Evolutionary conservation across 2,797 vertebrate species (phyloP).

Genomic region (Tympanoctomys barrerae): DNA sequence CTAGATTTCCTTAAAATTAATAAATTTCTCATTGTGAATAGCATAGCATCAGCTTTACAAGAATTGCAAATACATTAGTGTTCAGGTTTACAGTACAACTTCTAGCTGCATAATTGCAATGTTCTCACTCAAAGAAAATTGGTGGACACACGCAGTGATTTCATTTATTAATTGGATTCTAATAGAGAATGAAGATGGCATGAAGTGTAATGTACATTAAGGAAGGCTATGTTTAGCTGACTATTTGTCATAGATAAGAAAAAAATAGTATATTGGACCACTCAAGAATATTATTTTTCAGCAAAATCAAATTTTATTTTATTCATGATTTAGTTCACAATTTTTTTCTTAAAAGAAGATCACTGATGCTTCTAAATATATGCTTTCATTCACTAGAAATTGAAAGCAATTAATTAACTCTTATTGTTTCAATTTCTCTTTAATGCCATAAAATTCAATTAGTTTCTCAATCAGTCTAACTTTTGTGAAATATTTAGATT

Average conservation of each 20-base stretch:
- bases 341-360: neutral
- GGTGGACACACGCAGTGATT: neutral
- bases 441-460: slow-evolving; percentile 32
- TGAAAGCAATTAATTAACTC: slow-evolving; percentile 49
- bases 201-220: neutral
- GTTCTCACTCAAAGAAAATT: slow-evolving; percentile 28
- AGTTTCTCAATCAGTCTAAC: neutral
- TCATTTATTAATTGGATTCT: neutral
- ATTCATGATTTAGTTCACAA: neutral
- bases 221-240: neutral
- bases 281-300: neutral
- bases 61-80: neutral
- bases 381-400: neutral
- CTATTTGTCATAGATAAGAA: neutral
- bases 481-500: neutral
- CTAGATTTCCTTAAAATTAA: slow-evolving; percentile 38
- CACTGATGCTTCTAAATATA: neutral
- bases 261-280: neutral
- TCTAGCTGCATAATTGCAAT: slow-evolving; percentile 11
- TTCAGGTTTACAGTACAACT: slow-evolving; percentile 14
- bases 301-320: slow-evolving; percentile 23
- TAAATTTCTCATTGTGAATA: slow-evolving; percentile 9
- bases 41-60: slow-evolving; percentile 30
- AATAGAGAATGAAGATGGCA: neutral
- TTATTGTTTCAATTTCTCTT: slow-evolving; percentile 55